phyloP scores from a whole-genome alignment of 2,888 invertebrate species.

The Drosophila suboccidentalis region DNA sequence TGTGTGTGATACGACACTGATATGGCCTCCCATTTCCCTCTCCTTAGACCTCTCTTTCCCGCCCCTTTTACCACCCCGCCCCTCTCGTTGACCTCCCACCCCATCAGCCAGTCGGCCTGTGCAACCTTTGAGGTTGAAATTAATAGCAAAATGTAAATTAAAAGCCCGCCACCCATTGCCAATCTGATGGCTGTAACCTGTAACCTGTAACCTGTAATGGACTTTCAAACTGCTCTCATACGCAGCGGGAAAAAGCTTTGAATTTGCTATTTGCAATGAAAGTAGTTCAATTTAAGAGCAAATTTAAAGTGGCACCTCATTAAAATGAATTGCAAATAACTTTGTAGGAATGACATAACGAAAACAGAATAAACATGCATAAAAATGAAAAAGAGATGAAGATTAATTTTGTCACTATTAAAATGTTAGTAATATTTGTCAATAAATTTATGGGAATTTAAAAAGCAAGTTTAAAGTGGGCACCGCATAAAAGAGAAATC shows the following conservation, averaged over 20 bases:
- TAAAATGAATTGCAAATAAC: neutral
- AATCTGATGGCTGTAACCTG: slow-evolving; percentile 31
- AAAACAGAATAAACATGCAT: neutral
- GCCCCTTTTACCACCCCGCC: neutral
- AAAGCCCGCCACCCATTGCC: slow-evolving; percentile 53
- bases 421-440: too few species aligned
- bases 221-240: slow-evolving; percentile 17
- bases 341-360: neutral
- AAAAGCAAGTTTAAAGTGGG: too few species aligned
- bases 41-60: neutral
- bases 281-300: slow-evolving; percentile 9
- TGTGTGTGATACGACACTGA: slow-evolving; percentile 68
- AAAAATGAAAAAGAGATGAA: neutral
- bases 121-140: slow-evolving; percentile 70
- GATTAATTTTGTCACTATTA: too few species aligned
- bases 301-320: slow-evolving; percentile 10
- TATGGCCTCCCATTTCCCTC: slow-evolving; percentile 28
- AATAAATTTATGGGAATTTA: too few species aligned
- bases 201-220: slow-evolving; percentile 23
- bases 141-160: slow-evolving; percentile 77
- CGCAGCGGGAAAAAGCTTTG: neutral
- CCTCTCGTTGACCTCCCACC: too few species aligned
- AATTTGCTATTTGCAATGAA: neutral
- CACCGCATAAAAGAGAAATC: too few species aligned
- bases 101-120: slow-evolving; percentile 10